Conservation (phyloP, 2,888 invertebrate species). For the Hirtodrosophila alboralis region DNA sequence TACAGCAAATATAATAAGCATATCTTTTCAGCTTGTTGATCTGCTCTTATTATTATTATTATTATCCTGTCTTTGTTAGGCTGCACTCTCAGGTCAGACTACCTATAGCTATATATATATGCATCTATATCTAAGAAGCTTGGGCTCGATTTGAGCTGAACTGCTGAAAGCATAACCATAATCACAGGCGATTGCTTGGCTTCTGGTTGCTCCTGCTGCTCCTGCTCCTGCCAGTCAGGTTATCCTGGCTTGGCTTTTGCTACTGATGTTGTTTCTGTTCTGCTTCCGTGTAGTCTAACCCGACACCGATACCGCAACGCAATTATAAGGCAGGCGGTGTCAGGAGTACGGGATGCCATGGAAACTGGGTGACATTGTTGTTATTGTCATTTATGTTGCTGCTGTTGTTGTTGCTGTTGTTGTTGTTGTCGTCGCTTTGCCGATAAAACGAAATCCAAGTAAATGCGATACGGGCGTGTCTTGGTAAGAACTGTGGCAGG, state of each 20-base stretch:
- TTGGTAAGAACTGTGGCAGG: conserved; percentile 30
- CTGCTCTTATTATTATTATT: no score
- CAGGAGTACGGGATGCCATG: conserved; percentile 53
- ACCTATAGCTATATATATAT: neutral
- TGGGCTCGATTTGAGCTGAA: neutral
- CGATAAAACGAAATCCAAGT: conserved; percentile 74
- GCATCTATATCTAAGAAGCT: conserved; percentile 4
- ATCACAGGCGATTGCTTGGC: conserved; percentile 36
- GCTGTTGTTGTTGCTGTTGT: neutral
- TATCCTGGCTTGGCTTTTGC: neutral
- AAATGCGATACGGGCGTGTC: conserved; percentile 69
- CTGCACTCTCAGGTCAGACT: no score
- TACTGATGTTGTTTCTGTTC: neutral
- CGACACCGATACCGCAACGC: conserved; percentile 49
- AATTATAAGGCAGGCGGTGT: conserved; percentile 54
- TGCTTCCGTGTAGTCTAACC: conserved; percentile 8
- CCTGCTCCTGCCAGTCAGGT: conserved; percentile 1
- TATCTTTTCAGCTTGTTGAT: no score
- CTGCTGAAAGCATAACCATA: conserved; percentile 36
- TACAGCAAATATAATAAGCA: neutral
- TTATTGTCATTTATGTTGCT: conserved; percentile 30
- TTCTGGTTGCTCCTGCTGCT: conserved; percentile 12
- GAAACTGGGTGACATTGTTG: conserved; percentile 74
- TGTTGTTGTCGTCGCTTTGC: conserved; percentile 18
- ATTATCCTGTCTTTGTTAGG: no score